phyloP scores from a whole-genome alignment of 2,797 vertebrate genomes.

The Poecilia picta region DNA sequence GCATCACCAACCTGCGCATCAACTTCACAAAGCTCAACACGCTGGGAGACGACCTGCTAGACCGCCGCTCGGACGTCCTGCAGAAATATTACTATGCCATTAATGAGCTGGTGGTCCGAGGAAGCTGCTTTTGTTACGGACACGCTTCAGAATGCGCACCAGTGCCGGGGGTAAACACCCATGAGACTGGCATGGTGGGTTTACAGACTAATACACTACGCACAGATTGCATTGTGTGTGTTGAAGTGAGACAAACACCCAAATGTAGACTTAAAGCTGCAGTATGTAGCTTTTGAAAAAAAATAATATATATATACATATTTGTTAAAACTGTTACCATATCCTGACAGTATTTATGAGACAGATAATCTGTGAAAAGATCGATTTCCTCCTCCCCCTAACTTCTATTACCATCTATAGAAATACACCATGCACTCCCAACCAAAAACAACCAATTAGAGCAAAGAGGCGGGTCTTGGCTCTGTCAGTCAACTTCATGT shows the following conservation, averaged over 20 bases:
- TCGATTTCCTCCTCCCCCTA: too few relatives aligned
- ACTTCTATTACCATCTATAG: too few relatives aligned
- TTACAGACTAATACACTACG: too few relatives aligned
- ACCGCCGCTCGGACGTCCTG: conserved; percentile 83
- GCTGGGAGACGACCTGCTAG: conserved; percentile 85
- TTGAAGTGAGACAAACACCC: background rate
- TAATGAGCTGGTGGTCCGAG: conserved; percentile 93
- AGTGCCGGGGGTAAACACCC: conserved; percentile 63
- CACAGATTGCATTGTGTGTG: background rate
- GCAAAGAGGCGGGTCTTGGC: too few relatives aligned
- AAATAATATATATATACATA: too few relatives aligned
- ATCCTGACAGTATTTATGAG: too few relatives aligned
- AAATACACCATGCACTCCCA: too few relatives aligned
- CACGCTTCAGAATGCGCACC: conserved; percentile 87
- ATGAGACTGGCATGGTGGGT: conserved; percentile 81
- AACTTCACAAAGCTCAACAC: conserved; percentile 88
- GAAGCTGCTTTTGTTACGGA: conserved; percentile 92
- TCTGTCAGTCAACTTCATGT: too few relatives aligned
- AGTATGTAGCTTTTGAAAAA: too few relatives aligned
- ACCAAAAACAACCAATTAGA: too few relatives aligned
- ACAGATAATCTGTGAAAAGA: too few relatives aligned
- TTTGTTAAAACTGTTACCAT: too few relatives aligned
- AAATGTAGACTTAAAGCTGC: background rate
- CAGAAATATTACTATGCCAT: conserved; percentile 95
- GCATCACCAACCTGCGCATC: conserved; percentile 84